A percentile compares a stretch with the other conserved stretches of the same genome.
These are phyloP conservation scores for Acanthosepion esculentum DNA, from an alignment of 2,888 invertebrate species.

Conservation along the genomic window DNA sequence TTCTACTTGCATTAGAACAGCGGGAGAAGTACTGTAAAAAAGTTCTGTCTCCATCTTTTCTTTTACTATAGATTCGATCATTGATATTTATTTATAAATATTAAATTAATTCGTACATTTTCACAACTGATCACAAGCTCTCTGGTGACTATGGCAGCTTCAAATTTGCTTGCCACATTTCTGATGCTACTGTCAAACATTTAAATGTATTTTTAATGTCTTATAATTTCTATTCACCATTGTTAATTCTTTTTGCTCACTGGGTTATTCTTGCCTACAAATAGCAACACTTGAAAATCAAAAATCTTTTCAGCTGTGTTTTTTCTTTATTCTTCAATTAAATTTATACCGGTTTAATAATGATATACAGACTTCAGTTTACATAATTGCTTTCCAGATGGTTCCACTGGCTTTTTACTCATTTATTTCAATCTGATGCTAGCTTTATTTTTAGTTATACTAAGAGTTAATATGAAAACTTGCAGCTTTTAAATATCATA, in stretches of 20 bases:
- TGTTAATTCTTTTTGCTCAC: not conserved
- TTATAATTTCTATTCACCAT: not conserved
- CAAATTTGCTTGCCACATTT: not conserved
- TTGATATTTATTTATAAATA: not conserved
- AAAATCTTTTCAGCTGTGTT: no score
- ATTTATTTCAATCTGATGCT: no score
- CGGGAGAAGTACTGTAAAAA: not conserved
- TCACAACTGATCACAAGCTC: not conserved
- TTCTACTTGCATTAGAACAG: not conserved
- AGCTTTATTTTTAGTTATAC: no score
- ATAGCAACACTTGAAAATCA: no score
- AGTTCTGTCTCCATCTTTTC: not conserved
- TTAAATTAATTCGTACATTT: not conserved
- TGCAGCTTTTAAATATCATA: not conserved
- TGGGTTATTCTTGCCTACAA: no score
- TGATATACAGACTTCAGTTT: no score
- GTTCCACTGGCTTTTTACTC: no score
- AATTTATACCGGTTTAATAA: no score
- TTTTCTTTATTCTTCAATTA: no score
- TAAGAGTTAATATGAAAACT: not conserved
- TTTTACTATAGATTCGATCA: not conserved
- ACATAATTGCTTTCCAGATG: no score
- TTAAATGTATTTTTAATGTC: not conserved
- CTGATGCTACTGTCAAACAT: not conserved
- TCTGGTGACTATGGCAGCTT: not conserved